A percentile compares a stretch with the other conserved stretches of the same genome.
Evolutionary conservation across 2,888 invertebrate species (phyloP).

Genomic region (Hydropsyche betteni): DNA sequence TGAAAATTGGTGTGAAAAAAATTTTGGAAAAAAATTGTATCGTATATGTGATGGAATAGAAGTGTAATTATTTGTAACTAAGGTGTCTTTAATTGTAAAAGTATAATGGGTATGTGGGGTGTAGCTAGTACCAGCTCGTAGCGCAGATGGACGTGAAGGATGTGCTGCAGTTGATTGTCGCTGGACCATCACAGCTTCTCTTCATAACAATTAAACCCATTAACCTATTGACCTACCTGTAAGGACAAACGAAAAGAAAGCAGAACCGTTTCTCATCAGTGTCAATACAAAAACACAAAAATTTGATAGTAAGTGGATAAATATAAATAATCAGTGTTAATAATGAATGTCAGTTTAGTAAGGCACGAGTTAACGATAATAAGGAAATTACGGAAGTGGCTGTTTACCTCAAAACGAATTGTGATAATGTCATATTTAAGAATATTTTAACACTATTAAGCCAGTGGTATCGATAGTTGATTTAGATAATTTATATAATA

Average conservation of each 20-base stretch:
- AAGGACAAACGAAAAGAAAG: slow-evolving; percentile 66
- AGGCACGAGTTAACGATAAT: neutral
- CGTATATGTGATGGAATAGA: slow-evolving; percentile 38
- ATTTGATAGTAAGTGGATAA: slow-evolving; percentile 13
- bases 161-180: slow-evolving; percentile 56
- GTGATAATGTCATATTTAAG: slow-evolving; percentile 34
- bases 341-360: slow-evolving; percentile 28
- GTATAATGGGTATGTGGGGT: slow-evolving; percentile 53
- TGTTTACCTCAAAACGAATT: slow-evolving; percentile 1
- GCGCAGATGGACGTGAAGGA: slow-evolving; percentile 59
- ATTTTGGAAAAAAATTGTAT: neutral
- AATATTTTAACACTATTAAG: slow-evolving; percentile 21
- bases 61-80: slow-evolving; percentile 42
- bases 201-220: slow-evolving; percentile 42
- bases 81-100: slow-evolving; percentile 17
- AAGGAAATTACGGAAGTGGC: neutral
- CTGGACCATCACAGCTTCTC: slow-evolving; percentile 50
- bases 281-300: slow-evolving; percentile 51
- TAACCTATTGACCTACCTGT: slow-evolving; percentile 68
- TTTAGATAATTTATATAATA: neutral
- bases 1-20: neutral
- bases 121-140: slow-evolving; percentile 64
- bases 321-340: slow-evolving; percentile 15
- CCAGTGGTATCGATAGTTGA: slow-evolving; percentile 33
- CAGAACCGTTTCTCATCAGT: slow-evolving; percentile 66